A percentile compares a stretch with the other conserved stretches of the same genome.
phyloP scores from a whole-genome alignment of 2,113 vertebrate genomes.

The Struthio camelus region DNA sequence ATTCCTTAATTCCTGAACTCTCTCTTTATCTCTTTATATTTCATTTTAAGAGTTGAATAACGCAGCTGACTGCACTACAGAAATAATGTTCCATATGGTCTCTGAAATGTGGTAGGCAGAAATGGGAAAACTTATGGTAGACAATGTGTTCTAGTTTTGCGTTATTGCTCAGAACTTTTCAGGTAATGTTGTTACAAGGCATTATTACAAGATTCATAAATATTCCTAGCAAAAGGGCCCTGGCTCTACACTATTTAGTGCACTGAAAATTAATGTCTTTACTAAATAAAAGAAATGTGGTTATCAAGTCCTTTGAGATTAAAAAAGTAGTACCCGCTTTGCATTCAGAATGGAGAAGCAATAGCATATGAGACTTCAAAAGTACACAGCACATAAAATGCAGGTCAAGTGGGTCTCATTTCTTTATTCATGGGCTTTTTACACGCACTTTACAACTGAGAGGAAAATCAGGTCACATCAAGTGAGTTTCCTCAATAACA shows the following conservation, averaged over 20 bases:
- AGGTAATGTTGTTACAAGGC: not conserved
- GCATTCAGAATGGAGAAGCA: not conserved
- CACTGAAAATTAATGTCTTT: not conserved
- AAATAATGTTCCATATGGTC: not conserved
- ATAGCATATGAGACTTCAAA: not conserved
- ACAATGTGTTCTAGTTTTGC: not conserved
- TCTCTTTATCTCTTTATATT: not conserved
- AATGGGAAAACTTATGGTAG: not conserved
- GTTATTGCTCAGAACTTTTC: not conserved
- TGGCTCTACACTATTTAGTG: not conserved
- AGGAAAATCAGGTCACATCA: not conserved
- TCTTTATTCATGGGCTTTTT: not conserved
- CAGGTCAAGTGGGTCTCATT: not conserved
- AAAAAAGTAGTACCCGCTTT: not conserved
- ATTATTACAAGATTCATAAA: not conserved
- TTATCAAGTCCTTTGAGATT: not conserved
- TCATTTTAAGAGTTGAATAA: not conserved
- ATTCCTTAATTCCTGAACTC: not conserved
- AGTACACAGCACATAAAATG: not conserved
- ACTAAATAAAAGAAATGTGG: not conserved
- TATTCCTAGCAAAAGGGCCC: not conserved
- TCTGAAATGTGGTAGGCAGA: not conserved
- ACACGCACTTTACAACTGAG: not conserved
- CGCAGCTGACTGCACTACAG: not conserved
- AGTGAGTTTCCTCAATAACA: not conserved